Evolutionary conservation across 2,888 invertebrate species (phyloP).

Genomic region (Epinotia brunnichana): DNA sequence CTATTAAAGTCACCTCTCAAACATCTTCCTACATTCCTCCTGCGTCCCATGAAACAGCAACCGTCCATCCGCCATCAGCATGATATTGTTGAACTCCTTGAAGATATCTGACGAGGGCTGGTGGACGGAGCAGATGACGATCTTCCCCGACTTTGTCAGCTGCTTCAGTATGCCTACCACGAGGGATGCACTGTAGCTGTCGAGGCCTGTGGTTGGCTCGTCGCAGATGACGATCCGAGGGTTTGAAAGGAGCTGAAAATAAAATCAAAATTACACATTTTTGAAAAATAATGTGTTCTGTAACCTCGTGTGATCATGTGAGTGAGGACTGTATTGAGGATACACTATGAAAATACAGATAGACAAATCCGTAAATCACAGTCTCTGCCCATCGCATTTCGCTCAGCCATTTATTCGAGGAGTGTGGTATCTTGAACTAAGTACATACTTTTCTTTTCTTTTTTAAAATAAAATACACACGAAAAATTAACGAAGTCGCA

Average conservation of each 20-base stretch:
- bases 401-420: no score
- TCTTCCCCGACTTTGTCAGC: conserved; percentile 86
- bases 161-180: conserved; percentile 88
- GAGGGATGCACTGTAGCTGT: conserved; percentile 92
- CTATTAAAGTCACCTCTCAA: conserved; percentile 82
- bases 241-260: conserved; percentile 89
- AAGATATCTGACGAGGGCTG: conserved; percentile 94
- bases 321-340: no score
- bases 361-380: no score
- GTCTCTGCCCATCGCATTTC: no score
- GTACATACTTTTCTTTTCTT: no score
- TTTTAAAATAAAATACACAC: no score
- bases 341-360: no score
- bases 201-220: conserved; percentile 96
- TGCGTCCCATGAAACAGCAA: conserved; percentile 90
- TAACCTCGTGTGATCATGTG: no score
- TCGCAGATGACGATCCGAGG: conserved; percentile 95
- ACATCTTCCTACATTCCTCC: conserved; percentile 85
- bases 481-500: no score
- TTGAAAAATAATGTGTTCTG: not conserved
- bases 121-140: conserved; percentile 93
- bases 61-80: conserved; percentile 90
- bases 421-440: no score
- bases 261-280: not conserved
- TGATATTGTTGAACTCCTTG: conserved; percentile 89